Evolutionary conservation across 1,140 invertebrate species (phyloP).

Genomic region (Bombus pyrosoma): DNA sequence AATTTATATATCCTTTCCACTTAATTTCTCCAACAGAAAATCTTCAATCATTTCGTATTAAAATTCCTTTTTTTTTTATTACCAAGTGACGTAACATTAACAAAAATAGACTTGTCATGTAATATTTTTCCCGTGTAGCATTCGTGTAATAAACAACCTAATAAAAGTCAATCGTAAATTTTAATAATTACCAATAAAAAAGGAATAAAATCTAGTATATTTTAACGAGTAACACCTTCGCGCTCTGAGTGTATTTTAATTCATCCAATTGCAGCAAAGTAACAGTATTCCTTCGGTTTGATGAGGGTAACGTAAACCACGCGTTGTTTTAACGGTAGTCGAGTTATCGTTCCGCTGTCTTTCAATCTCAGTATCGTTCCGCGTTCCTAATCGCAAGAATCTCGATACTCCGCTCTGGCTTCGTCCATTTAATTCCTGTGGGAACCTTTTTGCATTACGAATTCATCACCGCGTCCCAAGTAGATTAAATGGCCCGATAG

Average conservation of each 20-base stretch:
- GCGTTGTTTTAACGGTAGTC: slow-evolving; percentile 49
- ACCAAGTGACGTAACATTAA: not conserved
- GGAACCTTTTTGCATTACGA: slow-evolving; percentile 39
- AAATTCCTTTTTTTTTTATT: too few species aligned
- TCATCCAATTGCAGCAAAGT: slow-evolving; percentile 21
- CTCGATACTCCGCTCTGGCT: slow-evolving; percentile 18
- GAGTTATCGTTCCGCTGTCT: slow-evolving; percentile 47
- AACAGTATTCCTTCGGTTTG: slow-evolving; percentile 26
- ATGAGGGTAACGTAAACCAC: slow-evolving; percentile 1
- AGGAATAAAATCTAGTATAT: not conserved
- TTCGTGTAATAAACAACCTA: not conserved
- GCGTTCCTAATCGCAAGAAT: slow-evolving; percentile 51
- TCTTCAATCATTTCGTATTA: too few species aligned
- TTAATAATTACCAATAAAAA: not conserved
- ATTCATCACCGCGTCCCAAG: not conserved
- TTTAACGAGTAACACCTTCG: not conserved
- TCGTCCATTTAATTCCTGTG: slow-evolving; percentile 42
- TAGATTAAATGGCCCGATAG: slow-evolving; percentile 25
- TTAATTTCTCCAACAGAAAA: too few species aligned
- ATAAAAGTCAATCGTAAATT: not conserved
- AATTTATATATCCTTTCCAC: too few species aligned
- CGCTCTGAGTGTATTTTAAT: slow-evolving; percentile 9
- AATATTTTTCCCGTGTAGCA: not conserved
- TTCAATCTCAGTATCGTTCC: slow-evolving; percentile 50
- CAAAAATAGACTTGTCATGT: not conserved